These are phyloP conservation scores for Andricus curvator DNA, from an alignment of 2,888 invertebrate genomes.

Conservation along the genomic window DNA sequence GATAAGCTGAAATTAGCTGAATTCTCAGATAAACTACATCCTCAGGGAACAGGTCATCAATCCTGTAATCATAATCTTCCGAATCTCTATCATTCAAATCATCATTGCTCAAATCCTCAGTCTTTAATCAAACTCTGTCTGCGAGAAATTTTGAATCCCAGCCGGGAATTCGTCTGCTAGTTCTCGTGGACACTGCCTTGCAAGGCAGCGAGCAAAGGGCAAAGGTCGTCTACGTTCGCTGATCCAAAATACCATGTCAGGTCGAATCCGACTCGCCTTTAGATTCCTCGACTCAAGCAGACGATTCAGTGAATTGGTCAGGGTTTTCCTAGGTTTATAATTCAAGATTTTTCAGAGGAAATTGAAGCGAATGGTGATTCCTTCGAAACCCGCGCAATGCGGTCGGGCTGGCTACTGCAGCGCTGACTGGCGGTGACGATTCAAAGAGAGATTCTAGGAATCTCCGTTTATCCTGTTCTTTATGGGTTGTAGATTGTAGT, in stretches of 20 bases:
- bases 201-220: constrained; percentile 39
- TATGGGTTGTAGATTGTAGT: not conserved
- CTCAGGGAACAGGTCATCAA: not conserved
- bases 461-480: not conserved
- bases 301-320: not conserved
- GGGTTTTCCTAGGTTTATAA: not conserved
- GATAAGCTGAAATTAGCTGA: not conserved
- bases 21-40: constrained; percentile 6
- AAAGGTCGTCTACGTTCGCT: constrained; percentile 23
- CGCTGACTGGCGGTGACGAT: constrained; percentile 62
- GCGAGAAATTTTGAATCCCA: not conserved
- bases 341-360: not conserved
- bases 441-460: constrained; percentile 28
- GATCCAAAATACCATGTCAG: constrained; percentile 22
- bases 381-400: constrained; percentile 47
- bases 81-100: not conserved
- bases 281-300: not conserved
- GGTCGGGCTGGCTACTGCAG: constrained; percentile 60
- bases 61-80: not conserved
- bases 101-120: not conserved
- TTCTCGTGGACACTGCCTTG: constrained; percentile 34
- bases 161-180: constrained; percentile 39
- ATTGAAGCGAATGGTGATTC: not conserved
- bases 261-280: not conserved
- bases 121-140: not conserved